Evolutionary conservation across 23 tunicate species (phyloP).

Genomic region (Halocynthia roretzi): DNA sequence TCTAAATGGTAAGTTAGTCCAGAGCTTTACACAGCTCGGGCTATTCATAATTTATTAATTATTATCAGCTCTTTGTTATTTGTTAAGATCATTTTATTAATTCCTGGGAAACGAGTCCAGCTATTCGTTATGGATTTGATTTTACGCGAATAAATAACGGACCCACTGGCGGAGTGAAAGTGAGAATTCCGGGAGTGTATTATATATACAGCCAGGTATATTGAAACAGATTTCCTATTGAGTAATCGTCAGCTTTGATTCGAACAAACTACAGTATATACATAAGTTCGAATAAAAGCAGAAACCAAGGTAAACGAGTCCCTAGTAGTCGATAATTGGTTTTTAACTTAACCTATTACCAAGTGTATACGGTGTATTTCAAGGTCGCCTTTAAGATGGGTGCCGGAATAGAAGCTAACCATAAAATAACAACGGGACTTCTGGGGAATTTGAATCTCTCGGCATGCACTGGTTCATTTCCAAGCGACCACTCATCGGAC

Average conservation of each 20-base stretch:
- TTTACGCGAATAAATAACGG: background rate
- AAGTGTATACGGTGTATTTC: no score
- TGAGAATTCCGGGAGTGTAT: background rate
- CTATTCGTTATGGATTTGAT: background rate
- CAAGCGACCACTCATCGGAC: background rate
- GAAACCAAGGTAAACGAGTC: no score
- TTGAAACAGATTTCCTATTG: no score
- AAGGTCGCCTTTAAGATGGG: background rate
- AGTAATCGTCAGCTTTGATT: no score
- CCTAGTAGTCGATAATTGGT: no score
- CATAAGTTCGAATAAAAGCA: no score
- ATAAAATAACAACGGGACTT: background rate
- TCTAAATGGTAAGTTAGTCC: background rate
- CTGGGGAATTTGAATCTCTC: background rate
- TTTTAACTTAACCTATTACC: no score
- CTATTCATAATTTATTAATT: background rate
- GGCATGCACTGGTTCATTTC: background rate
- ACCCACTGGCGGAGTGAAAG: background rate
- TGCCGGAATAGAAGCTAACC: background rate
- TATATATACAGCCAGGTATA: conserved; percentile 7
- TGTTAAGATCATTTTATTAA: background rate
- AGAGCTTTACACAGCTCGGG: background rate
- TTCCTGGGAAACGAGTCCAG: conserved; percentile 4
- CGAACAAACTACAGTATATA: no score
- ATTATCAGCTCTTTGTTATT: background rate